Evolutionary conservation across 2,113 vertebrate species (phyloP).

Genomic region (Gulo gulo): DNA sequence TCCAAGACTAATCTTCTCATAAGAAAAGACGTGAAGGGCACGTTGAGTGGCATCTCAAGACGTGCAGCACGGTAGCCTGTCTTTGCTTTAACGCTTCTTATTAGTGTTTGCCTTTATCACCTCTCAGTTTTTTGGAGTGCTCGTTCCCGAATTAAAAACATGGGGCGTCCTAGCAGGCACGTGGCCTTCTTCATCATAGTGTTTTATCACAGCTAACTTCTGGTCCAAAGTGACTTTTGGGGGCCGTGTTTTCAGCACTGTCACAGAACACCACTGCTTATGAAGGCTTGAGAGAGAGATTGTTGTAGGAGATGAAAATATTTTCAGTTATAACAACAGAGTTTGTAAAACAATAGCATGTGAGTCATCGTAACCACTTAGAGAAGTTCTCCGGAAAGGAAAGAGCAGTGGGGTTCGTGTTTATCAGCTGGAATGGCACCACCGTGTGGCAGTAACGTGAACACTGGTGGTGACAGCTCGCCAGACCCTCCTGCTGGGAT

Average conservation of each 20-base stretch:
- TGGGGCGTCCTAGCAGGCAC: neutral
- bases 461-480: neutral
- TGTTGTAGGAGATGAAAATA: constrained; percentile 34
- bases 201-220: neutral
- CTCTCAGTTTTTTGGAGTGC: neutral
- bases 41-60: neutral
- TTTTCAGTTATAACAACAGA: constrained; percentile 38
- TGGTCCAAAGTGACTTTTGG: neutral
- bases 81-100: neutral
- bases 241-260: neutral
- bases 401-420: neutral
- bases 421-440: neutral
- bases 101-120: neutral
- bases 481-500: neutral
- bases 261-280: constrained; percentile 14
- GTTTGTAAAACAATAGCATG: constrained; percentile 6
- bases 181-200: neutral
- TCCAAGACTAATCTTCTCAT: neutral
- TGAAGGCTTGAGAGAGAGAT: neutral
- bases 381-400: neutral
- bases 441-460: neutral
- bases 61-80: neutral
- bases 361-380: constrained; percentile 7
- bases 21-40: neutral
- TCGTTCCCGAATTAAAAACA: neutral